These are phyloP conservation scores for Rhinopomastus cyanomelas DNA, from an alignment of 2,113 vertebrate species.

Conservation along the genomic window DNA sequence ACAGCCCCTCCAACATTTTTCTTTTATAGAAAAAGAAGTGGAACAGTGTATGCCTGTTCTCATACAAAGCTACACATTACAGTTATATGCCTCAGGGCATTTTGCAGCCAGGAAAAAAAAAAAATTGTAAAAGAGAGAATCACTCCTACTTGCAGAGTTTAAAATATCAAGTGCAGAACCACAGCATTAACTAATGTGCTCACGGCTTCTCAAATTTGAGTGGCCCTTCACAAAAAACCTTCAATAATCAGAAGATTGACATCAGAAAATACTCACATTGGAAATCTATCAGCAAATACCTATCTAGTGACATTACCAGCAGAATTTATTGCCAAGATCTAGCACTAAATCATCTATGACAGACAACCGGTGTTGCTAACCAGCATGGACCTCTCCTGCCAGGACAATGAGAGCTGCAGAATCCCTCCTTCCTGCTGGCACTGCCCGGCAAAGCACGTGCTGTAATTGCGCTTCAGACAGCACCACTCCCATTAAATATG, in stretches of 20 bases:
- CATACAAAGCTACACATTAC: not conserved
- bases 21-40: not conserved
- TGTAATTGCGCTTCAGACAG: not conserved
- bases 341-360: not conserved
- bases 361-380: not conserved
- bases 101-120: not conserved
- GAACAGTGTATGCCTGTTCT: not conserved
- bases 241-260: not conserved
- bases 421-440: not conserved
- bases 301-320: not conserved
- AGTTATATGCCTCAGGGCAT: not conserved
- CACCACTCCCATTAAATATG: not conserved
- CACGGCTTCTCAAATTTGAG: not conserved
- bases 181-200: not conserved
- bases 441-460: not conserved
- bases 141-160: not conserved
- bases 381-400: not conserved
- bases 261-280: not conserved
- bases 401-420: not conserved
- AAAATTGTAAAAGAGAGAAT: too few species aligned
- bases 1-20: not conserved
- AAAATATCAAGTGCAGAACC: not conserved
- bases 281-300: not conserved
- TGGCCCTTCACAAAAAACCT: not conserved
- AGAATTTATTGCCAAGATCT: not conserved